phyloP scores from a whole-genome alignment of 1,140 invertebrate species.

The Drosophila grimshawi region DNA sequence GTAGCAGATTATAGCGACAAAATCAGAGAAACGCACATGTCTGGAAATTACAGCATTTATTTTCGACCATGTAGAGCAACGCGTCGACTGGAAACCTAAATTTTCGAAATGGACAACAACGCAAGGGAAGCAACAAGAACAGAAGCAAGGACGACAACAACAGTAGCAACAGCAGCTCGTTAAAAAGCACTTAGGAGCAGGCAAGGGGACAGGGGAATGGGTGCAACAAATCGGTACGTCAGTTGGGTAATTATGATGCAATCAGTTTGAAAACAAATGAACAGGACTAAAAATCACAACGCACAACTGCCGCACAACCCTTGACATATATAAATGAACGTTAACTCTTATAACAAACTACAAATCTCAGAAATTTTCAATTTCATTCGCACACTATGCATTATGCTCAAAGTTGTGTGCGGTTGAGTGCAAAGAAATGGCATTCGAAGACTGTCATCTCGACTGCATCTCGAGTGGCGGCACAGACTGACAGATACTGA shows the following conservation, averaged over 20 bases:
- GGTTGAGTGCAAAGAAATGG: constrained; percentile 53
- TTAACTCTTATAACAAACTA: constrained; percentile 22
- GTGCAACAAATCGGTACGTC: constrained; percentile 33
- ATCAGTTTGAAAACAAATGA: constrained; percentile 63
- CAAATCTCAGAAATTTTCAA: constrained; percentile 30
- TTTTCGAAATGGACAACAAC: constrained; percentile 41
- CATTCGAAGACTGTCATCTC: constrained; percentile 62
- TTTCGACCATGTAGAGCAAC: constrained; percentile 28
- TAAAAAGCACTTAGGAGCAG: constrained; percentile 74
- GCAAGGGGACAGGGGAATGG: neutral
- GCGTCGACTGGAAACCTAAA: constrained; percentile 36
- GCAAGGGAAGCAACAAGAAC: neutral
- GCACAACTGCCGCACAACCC: constrained; percentile 45
- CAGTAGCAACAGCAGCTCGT: constrained; percentile 58
- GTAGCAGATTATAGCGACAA: constrained; percentile 77
- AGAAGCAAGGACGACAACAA: neutral
- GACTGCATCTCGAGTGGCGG: constrained; percentile 58
- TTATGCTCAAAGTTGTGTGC: constrained; percentile 60
- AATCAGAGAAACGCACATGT: constrained; percentile 61
- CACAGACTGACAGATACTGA: constrained; percentile 34
- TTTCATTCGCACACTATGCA: constrained; percentile 65
- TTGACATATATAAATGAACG: constrained; percentile 64
- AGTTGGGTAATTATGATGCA: constrained; percentile 77
- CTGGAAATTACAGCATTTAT: constrained; percentile 56
- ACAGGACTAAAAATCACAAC: constrained; percentile 59